Conservation (phyloP, 2,797 vertebrate species). For the Rhinichthys osculus region DNA sequence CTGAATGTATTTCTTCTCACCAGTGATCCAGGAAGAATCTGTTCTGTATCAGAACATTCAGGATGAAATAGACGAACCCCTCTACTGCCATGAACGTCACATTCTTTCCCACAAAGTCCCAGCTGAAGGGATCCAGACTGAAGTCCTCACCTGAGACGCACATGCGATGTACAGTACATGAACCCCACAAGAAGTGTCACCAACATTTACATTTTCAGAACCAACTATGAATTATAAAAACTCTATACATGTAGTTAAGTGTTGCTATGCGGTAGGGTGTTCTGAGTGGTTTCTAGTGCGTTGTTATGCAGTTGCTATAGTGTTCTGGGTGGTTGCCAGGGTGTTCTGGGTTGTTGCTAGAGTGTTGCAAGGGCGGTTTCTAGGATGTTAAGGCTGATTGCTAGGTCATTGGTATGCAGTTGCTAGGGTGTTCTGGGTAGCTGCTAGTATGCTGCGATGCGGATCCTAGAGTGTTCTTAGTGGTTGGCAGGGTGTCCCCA, state of each 20-base stretch:
- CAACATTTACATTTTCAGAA: not conserved
- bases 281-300: not conserved
- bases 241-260: not conserved
- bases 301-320: not conserved
- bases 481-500: not conserved
- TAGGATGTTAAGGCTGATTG: not conserved
- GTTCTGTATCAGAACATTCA: conserved; percentile 88
- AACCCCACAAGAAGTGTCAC: not conserved
- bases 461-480: not conserved
- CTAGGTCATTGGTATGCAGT: not conserved
- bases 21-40: conserved; percentile 82
- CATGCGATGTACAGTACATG: not conserved
- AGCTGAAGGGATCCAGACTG: conserved; percentile 85
- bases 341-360: not conserved
- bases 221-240: not conserved
- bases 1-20: conserved; percentile 68
- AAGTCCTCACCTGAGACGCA: conserved; percentile 83
- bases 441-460: too few species aligned
- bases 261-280: not conserved
- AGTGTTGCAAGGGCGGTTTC: not conserved
- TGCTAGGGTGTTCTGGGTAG: not conserved
- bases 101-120: conserved; percentile 92
- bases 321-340: not conserved
- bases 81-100: conserved; percentile 86
- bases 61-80: conserved; percentile 85